Conservation (phyloP, 2,888 invertebrate genomes). For the Myopa tessellatipennis region DNA sequence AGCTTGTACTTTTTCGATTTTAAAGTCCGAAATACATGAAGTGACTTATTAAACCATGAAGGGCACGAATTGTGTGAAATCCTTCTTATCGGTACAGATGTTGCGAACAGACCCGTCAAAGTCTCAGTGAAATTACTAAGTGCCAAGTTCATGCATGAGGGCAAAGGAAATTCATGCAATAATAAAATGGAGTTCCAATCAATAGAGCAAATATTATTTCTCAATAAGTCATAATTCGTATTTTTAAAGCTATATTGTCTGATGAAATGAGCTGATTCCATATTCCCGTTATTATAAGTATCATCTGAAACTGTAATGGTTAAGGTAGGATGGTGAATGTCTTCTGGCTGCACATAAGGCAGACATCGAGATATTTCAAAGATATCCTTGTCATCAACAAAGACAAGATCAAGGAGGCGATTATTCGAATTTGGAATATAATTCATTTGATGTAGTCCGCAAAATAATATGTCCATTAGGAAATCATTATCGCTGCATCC, state of each 20-base stretch:
- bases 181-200: not conserved
- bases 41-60: not conserved
- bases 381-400: not conserved
- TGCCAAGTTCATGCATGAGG: not conserved
- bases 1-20: not conserved
- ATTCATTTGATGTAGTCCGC: too few relatives aligned
- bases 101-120: not conserved
- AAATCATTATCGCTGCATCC: too few relatives aligned
- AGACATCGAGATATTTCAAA: not conserved
- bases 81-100: not conserved
- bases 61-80: not conserved
- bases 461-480: too few relatives aligned
- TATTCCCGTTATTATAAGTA: not conserved
- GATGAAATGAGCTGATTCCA: not conserved
- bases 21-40: not conserved
- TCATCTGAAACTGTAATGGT: not conserved
- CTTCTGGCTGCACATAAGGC: not conserved
- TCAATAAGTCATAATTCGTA: not conserved
- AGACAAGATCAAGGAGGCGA: too few relatives aligned
- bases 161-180: not conserved
- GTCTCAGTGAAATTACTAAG: not conserved
- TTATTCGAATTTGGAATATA: too few relatives aligned
- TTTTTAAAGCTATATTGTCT: not conserved
- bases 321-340: constrained; percentile 1
- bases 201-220: not conserved